Evolutionary conservation across 1,140 invertebrate species (phyloP).

Genomic region (Polyergus mexicanus): DNA sequence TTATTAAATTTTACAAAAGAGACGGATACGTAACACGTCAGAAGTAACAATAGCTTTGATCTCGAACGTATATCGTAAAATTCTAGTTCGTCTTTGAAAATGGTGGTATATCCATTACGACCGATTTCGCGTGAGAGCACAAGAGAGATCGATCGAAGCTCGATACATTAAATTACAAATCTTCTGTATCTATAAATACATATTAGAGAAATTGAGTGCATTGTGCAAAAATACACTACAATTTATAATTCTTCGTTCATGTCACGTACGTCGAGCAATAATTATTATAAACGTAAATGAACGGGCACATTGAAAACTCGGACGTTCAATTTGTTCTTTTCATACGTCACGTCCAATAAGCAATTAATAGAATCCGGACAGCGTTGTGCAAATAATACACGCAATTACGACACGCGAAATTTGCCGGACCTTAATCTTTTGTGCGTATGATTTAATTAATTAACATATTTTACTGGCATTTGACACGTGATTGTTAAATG

Average conservation of each 20-base stretch:
- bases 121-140: neutral
- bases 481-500: slow-evolving; percentile 23
- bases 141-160: slow-evolving; percentile 39
- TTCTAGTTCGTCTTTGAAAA: slow-evolving; percentile 39
- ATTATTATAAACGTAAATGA: slow-evolving; percentile 36
- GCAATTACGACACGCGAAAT: slow-evolving; percentile 36
- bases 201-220: slow-evolving; percentile 2
- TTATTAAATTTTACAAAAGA: slow-evolving; percentile 25
- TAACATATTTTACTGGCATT: slow-evolving; percentile 37
- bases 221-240: slow-evolving; percentile 14
- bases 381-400: slow-evolving; percentile 12
- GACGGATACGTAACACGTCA: neutral
- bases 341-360: slow-evolving; percentile 17
- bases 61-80: slow-evolving; percentile 37
- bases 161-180: slow-evolving; percentile 31
- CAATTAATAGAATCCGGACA: slow-evolving; percentile 44
- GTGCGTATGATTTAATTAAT: slow-evolving; percentile 51
- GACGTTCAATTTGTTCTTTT: slow-evolving; percentile 38
- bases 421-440: slow-evolving; percentile 43
- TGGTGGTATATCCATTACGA: neutral
- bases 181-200: neutral
- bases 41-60: slow-evolving; percentile 15
- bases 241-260: slow-evolving; percentile 40
- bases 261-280: slow-evolving; percentile 36
- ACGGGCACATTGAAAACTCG: slow-evolving; percentile 2